Evolutionary conservation across 2,797 vertebrate genomes (phyloP).

Genomic region (Acomys russatus): DNA sequence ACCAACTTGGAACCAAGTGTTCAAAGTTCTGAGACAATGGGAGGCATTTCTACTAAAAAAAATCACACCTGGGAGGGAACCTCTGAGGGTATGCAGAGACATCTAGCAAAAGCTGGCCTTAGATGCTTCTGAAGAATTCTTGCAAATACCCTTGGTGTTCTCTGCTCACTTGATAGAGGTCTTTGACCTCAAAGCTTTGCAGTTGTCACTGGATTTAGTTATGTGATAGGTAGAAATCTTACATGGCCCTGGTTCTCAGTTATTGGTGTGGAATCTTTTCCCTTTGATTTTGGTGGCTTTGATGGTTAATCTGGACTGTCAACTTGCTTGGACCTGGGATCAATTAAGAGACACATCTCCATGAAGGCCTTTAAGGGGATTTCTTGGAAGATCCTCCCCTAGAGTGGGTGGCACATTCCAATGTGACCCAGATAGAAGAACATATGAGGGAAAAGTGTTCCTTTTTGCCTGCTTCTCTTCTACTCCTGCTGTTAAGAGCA

Average conservation of each 20-base stretch:
- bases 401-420: not conserved
- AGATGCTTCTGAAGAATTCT: not conserved
- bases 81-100: not conserved
- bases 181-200: not conserved
- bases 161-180: not conserved
- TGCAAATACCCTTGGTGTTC: not conserved
- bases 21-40: not conserved
- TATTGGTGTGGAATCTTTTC: accelerated
- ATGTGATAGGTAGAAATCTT: not conserved
- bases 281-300: not conserved
- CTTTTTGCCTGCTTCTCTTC: not conserved
- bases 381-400: not conserved
- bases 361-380: not conserved
- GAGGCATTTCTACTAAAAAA: not conserved
- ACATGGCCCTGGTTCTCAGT: not conserved
- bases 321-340: not conserved
- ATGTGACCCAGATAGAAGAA: not conserved
- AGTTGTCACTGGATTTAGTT: not conserved
- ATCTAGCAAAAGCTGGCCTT: not conserved
- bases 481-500: not conserved
- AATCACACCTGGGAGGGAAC: not conserved
- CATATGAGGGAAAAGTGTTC: not conserved
- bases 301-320: not conserved
- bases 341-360: not conserved
- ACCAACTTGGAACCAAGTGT: not conserved